Evolutionary conservation across 2,797 vertebrate genomes (phyloP), one percentile per base, ranked within the genome.

Genomic region (Gastrophryne carolinensis): DNA sequence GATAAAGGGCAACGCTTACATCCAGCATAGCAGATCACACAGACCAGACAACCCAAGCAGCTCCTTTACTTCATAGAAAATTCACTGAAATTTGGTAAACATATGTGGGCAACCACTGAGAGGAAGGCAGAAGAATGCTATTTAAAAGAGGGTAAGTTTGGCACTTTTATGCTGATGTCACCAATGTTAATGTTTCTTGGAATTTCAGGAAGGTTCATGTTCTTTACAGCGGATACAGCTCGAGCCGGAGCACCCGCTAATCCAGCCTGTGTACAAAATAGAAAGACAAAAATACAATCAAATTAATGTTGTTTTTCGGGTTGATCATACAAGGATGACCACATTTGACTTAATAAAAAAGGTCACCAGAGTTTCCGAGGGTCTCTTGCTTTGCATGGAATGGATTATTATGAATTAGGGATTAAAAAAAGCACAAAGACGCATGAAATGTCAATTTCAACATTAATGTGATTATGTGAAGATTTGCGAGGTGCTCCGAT

Each of bases 131-230:
- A 87, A 84, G 81, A 84, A 87, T 92, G 90, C 87, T 93, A 99
- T 91, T 98, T 98, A 93, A 99, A 99, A 86, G 97, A 98, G 81
- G 97, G 95, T 86, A 99, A 92, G 90, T 99, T 99, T 98, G 97
- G 96, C 94, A 98, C 97, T 98, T 99, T 98, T 92, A 98, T 99
- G 95, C 96, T 98, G 95, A 98, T 99, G 93, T 99, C 97, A 89
- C 97, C 96, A 89, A 98, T 99, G 93, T 98, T 98, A 93, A 99
- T 99, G 95, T 99, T 99, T 94, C 96, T 94, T 91, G 97, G 97
- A 89, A 99, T 99, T 92, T 99, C 97, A 81, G 97, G 97, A 81
- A 98, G 95, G 85, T 98, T 99, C 96, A 99, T 99, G 93, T 98
- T 99, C 95, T 99, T 99, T 87, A 99, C 97, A 83, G 97, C 97